Evolutionary conservation across 2,797 vertebrate genomes (phyloP), one percentile per base, ranked within the genome.

Genomic region (Takifugu ocellatus): DNA sequence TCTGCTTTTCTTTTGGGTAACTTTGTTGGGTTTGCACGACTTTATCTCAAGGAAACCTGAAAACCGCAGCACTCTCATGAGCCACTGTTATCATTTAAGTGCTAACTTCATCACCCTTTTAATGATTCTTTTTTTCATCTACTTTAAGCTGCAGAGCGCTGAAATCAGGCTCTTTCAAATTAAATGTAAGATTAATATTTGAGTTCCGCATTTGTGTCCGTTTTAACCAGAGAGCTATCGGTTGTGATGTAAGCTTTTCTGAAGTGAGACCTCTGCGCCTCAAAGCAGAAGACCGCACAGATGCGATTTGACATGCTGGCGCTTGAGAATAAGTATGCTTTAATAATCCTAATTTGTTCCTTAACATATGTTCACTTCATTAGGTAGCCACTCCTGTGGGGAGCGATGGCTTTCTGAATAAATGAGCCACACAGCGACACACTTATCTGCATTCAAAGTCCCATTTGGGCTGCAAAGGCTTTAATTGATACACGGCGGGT

Each of bases 361-460:
- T 64, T 43, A 64, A 76, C 62, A 70, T 55, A 36, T 66, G 51
- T 21, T 69, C 51, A 42, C 52, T 56, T 75, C 59, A 64, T 79
- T 67, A 68, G 43, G 56, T 25, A 46, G 54, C 16, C 39, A 5
- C 36, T 68, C 56, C 67, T 66, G 10, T 24, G 58, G 51, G 51
- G 63, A 51, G 56, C 39, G 42, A 72, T 63, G 53, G 10, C 56
- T 49, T 69, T 45, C 59, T 55, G 47, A 77, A 59, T 55, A 70
- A 63, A 67, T 54, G 49, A 66, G 46, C 24, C 52, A 17, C 21
- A 51, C 17, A 25, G 43, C 59, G 60, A 25, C 9, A 47, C 46
- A 33, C 27, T 44, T 36, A 25, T 66, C 49, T 54, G 25, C 47
- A 48, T 53, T 54, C 48, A 17, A 6, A 16, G 62, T 29, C 21